These are phyloP conservation scores for Strigops habroptila DNA, from an alignment of 2,113 vertebrate genomes.

Conservation along the genomic window DNA sequence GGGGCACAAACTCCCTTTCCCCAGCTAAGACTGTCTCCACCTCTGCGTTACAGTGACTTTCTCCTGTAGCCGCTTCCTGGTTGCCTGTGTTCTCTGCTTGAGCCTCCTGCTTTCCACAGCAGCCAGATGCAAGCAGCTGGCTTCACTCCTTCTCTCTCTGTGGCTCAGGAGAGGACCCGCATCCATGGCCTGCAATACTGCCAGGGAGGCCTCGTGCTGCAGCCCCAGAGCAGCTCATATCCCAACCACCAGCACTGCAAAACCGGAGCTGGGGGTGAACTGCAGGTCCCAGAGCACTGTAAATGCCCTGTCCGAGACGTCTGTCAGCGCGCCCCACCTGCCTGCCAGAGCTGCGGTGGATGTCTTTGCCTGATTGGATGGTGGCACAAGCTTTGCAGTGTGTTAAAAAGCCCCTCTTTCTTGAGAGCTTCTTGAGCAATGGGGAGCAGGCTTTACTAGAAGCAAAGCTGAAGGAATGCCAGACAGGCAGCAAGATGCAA, in stretches of 20 bases:
- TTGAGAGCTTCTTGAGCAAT: neutral
- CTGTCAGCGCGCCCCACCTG: rapidly evolving
- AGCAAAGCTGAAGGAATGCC: neutral
- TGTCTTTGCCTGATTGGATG: neutral
- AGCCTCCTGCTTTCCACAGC: neutral
- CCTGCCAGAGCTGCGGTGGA: neutral
- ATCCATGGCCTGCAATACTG: rapidly evolving
- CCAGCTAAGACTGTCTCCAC: neutral
- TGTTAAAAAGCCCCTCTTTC: neutral
- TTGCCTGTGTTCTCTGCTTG: neutral
- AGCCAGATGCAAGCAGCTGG: neutral
- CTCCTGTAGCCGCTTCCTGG: rapidly evolving
- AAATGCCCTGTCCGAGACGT: neutral
- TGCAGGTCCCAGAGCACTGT: neutral
- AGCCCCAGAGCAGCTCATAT: neutral
- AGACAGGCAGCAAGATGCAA: neutral
- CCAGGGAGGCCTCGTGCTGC: neutral
- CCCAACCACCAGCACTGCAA: neutral
- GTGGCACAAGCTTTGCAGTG: neutral
- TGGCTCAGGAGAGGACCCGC: neutral
- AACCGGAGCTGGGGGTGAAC: neutral
- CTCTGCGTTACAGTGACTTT: neutral
- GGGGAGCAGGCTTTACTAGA: neutral
- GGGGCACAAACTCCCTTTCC: neutral
- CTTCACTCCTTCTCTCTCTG: neutral